A percentile compares a stretch with the other conserved stretches of the same genome.
Evolutionary conservation across 2,797 vertebrate species (phyloP).

Genomic region (Halcyon badia): DNA sequence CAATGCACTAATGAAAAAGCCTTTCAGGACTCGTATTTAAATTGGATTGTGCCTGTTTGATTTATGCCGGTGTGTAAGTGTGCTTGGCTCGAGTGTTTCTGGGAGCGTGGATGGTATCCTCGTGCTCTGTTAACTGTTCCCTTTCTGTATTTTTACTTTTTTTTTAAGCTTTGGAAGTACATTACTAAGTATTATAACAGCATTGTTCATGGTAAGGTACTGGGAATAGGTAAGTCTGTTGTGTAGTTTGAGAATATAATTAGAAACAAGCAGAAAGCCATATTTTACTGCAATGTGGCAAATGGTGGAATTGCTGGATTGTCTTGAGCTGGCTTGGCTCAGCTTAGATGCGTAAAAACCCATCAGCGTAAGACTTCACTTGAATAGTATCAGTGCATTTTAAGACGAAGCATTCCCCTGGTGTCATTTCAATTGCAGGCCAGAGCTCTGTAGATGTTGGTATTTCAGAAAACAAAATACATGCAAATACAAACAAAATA

Average conservation of each 20-base stretch:
- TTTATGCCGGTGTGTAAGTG: constrained; percentile 28
- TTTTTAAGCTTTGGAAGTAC: background rate
- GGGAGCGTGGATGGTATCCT: background rate
- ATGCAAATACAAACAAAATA: too few relatives aligned
- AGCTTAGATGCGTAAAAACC: background rate
- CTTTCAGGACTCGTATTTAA: constrained; percentile 37
- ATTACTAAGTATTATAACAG: background rate
- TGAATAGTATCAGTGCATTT: background rate
- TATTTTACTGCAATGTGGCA: background rate
- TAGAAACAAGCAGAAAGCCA: background rate
- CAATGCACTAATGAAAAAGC: constrained; percentile 55
- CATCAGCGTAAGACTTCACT: constrained; percentile 2
- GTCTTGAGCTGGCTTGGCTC: constrained; percentile 3
- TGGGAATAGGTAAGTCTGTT: background rate
- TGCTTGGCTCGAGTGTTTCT: background rate
- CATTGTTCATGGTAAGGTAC: background rate
- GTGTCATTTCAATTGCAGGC: background rate
- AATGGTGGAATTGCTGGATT: background rate
- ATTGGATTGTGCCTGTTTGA: constrained; percentile 60
- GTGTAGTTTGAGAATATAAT: background rate
- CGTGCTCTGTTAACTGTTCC: background rate
- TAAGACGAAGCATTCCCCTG: background rate
- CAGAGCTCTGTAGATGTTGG: background rate
- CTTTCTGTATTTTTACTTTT: background rate
- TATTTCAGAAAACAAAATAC: background rate